phyloP scores from a whole-genome alignment of 2,113 vertebrate genomes.

The Pelmatolapia mariae region DNA sequence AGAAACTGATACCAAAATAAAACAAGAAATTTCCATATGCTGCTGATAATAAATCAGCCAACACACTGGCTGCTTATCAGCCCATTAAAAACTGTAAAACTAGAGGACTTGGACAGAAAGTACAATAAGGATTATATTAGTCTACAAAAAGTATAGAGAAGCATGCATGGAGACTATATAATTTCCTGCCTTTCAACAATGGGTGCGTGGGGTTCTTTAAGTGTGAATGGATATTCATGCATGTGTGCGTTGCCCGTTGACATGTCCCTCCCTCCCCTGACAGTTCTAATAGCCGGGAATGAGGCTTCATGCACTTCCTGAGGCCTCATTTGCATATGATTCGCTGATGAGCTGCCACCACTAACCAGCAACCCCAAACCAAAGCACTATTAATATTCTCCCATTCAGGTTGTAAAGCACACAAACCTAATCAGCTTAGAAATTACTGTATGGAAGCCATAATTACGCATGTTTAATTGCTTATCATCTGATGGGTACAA shows the following conservation, averaged over 20 bases:
- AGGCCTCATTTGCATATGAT: conserved; percentile 66
- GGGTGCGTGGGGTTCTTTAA: background rate
- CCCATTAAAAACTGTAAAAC: background rate
- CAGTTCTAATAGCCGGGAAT: conserved; percentile 54
- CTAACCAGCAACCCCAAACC: conserved; percentile 60
- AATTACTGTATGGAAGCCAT: conserved; percentile 70
- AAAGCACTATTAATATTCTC: conserved; percentile 64
- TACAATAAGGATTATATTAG: background rate
- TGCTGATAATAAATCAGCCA: background rate
- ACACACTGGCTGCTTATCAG: background rate
- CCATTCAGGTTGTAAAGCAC: conserved; percentile 69
- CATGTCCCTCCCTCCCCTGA: conserved; percentile 52
- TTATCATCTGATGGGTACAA: conserved; percentile 73
- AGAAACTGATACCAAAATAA: background rate
- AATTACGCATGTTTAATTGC: conserved; percentile 74
- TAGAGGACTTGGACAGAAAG: background rate
- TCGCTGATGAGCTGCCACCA: conserved; percentile 60
- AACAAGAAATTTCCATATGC: background rate
- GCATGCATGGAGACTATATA: background rate
- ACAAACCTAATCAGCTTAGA: conserved; percentile 73
- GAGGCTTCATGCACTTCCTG: conserved; percentile 62
- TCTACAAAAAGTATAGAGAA: background rate
- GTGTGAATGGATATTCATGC: background rate
- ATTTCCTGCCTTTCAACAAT: conserved; percentile 7
- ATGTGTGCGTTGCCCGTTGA: conserved; percentile 1